phyloP scores from a whole-genome alignment of 2,113 vertebrate species.

The Athene noctua region DNA sequence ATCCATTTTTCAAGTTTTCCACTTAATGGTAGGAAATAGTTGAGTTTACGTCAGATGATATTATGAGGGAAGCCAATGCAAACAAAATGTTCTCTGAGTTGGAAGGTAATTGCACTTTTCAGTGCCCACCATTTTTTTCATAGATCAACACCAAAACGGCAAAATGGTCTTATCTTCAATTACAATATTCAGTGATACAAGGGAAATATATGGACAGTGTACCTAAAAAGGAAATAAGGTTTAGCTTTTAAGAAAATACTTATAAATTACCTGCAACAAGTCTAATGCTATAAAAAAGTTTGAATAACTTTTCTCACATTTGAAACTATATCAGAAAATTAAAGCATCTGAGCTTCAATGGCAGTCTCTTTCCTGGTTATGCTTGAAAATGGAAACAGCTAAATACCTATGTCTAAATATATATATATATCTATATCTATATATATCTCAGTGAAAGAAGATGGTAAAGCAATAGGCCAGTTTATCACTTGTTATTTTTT shows the following conservation, averaged over 20 bases:
- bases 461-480: constrained; percentile 45
- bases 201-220: not conserved
- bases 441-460: not conserved
- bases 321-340: not conserved
- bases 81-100: not conserved
- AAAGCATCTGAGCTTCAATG: not conserved
- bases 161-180: not conserved
- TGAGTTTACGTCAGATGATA: not conserved
- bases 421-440: no score
- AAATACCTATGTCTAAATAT: not conserved
- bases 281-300: not conserved
- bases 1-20: not conserved
- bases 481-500: constrained; percentile 59
- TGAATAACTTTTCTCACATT: not conserved
- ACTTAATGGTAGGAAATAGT: not conserved
- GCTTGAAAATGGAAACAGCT: not conserved
- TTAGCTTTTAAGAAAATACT: not conserved
- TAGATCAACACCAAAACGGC: not conserved
- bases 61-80: not conserved
- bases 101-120: not conserved
- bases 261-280: not conserved
- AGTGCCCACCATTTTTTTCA: not conserved
- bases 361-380: not conserved
- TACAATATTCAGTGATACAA: not conserved
- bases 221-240: not conserved